These are phyloP conservation scores for Fistularia tabacaria DNA, from an alignment of 2,797 vertebrate genomes.

Conservation along the genomic window DNA sequence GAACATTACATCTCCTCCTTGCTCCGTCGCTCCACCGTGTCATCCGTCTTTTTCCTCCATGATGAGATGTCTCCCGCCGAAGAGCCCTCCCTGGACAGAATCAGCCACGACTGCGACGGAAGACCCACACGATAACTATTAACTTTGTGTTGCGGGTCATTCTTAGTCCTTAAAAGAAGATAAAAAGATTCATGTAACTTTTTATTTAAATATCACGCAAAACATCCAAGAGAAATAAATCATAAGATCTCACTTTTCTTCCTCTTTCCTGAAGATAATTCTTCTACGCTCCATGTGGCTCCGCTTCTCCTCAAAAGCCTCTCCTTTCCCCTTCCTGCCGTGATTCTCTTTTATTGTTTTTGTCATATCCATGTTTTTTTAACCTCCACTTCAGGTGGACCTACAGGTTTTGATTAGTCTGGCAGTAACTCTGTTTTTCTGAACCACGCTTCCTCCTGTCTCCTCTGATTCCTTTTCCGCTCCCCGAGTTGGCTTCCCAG, in stretches of 20 bases:
- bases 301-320: too few species aligned
- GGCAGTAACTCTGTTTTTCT: slow-evolving; percentile 22
- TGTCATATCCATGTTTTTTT: not conserved
- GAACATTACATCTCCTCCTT: slow-evolving; percentile 22
- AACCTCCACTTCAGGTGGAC: slow-evolving; percentile 6
- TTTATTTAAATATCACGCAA: too few species aligned
- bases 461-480: slow-evolving; percentile 13
- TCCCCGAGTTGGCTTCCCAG: slow-evolving; percentile 22
- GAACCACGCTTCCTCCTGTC: slow-evolving; percentile 9
- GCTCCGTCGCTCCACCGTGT: slow-evolving; percentile 29
- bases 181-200: too few species aligned
- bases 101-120: not conserved
- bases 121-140: too few species aligned
- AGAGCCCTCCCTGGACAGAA: slow-evolving; percentile 8
- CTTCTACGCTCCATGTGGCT: too few species aligned
- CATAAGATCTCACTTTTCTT: too few species aligned
- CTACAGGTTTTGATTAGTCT: slow-evolving; percentile 28
- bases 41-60: slow-evolving; percentile 34
- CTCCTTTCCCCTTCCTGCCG: not conserved
- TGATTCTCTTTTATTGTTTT: not conserved
- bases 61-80: slow-evolving; percentile 24
- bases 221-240: too few species aligned
- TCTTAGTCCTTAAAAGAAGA: too few species aligned
- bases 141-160: too few species aligned
- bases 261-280: too few species aligned